Evolutionary conservation across 2,797 vertebrate species (phyloP).

Genomic region (Microcaecilia unicolor): DNA sequence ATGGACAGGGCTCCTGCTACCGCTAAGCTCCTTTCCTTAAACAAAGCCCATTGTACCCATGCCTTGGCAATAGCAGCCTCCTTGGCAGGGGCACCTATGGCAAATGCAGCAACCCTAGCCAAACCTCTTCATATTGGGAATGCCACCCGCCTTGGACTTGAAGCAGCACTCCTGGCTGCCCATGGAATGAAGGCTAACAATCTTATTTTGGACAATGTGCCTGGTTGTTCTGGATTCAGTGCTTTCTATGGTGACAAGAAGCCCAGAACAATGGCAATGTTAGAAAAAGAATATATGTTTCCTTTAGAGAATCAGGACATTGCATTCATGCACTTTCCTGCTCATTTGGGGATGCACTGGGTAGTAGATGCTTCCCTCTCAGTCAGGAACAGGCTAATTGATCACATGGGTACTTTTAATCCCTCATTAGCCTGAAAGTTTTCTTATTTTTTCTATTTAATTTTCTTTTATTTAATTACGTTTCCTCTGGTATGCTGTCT

Average conservation of each 20-base stretch:
- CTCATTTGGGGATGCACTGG: constrained; percentile 85
- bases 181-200: constrained; percentile 69
- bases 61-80: constrained; percentile 76
- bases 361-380: constrained; percentile 67
- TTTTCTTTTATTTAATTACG: too few relatives aligned
- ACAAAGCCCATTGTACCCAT: constrained; percentile 50
- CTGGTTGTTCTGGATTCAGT: constrained; percentile 68
- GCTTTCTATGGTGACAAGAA: constrained; percentile 73
- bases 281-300: constrained; percentile 45
- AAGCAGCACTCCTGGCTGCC: constrained; percentile 74
- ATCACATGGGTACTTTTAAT: constrained; percentile 36
- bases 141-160: constrained; percentile 70
- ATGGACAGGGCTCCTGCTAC: constrained; percentile 78
- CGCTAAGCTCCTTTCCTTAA: constrained; percentile 66
- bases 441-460: too few relatives aligned
- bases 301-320: constrained; percentile 77
- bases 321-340: constrained; percentile 77
- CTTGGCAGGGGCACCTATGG: constrained; percentile 80
- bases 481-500: too few relatives aligned
- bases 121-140: constrained; percentile 79
- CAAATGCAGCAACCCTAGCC: constrained; percentile 78
- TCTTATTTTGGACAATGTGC: constrained; percentile 61
- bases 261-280: constrained; percentile 43
- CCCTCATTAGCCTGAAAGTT: too few relatives aligned
- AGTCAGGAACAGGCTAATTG: constrained; percentile 54